Conservation (phyloP, 2,797 vertebrate genomes). For the Neosilurus hyrtlii region DNA sequence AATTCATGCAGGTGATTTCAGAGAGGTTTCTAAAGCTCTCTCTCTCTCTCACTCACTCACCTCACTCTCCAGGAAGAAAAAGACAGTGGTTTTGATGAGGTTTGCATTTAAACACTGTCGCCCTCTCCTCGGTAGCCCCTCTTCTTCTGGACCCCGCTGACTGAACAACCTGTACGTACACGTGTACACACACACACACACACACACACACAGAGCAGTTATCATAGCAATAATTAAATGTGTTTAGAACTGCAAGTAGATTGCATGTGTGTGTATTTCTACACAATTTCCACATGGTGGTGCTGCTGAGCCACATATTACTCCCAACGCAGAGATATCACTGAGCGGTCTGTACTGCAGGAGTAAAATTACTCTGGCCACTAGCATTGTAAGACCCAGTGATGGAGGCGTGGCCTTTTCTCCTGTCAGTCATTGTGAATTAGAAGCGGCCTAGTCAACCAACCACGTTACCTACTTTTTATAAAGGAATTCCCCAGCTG, state of each 20-base stretch:
- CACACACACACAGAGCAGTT: conserved; percentile 4
- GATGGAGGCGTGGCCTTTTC: not conserved
- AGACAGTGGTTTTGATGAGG: conserved; percentile 85
- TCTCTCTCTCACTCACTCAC: no score
- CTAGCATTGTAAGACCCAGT: no score
- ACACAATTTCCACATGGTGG: not conserved
- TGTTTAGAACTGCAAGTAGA: not conserved
- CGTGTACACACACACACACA: conserved; percentile 10
- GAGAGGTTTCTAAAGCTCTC: not conserved
- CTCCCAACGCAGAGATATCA: not conserved
- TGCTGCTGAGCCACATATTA: not conserved
- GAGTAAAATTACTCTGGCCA: not conserved
- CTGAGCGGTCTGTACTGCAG: not conserved
- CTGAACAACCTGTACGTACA: conserved; percentile 77
- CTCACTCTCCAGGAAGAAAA: conserved; percentile 89
- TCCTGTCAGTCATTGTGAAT: not conserved
- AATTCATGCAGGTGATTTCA: no score
- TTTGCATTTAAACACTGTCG: conserved; percentile 84
- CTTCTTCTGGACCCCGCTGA: conserved; percentile 82
- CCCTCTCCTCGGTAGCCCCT: conserved; percentile 81
- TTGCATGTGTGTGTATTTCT: not conserved
- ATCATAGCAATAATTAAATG: no score
- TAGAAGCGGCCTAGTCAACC: not conserved
- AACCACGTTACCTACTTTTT: conserved; percentile 77
- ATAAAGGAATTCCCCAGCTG: conserved; percentile 86